A percentile compares a stretch with the other conserved stretches of the same genome.
Evolutionary conservation across 2,797 vertebrate genomes (phyloP).

Genomic region (Channallabes apus): DNA sequence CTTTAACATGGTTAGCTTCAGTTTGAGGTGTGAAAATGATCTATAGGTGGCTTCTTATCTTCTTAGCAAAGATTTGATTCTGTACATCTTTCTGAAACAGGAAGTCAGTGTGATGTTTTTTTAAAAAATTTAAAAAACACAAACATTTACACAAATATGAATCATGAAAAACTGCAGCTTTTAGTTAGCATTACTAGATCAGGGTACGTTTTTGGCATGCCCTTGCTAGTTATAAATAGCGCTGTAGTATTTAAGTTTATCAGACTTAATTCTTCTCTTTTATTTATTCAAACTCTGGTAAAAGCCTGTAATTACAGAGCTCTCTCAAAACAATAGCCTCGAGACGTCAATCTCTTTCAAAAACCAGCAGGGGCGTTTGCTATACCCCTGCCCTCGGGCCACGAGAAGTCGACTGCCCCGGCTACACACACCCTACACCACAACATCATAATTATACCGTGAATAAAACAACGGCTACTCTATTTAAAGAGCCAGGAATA

Average conservation of each 20-base stretch:
- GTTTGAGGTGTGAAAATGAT: too few species aligned
- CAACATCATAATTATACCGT: background rate
- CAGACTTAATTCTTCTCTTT: constrained; percentile 11
- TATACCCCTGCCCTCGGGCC: constrained; percentile 57
- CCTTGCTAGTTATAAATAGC: background rate
- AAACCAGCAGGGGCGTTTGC: constrained; percentile 61
- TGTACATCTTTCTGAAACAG: background rate
- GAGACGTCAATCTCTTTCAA: constrained; percentile 58
- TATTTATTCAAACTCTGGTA: constrained; percentile 47
- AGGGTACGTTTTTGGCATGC: background rate
- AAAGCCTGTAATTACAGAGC: constrained; percentile 62
- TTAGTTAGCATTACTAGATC: background rate
- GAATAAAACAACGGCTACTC: background rate
- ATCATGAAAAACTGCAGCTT: background rate
- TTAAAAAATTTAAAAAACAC: background rate
- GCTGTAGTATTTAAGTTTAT: background rate
- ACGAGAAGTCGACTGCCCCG: constrained; percentile 43
- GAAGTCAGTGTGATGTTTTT: background rate
- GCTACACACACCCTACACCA: constrained; percentile 8
- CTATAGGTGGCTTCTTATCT: background rate
- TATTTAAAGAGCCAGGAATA: background rate
- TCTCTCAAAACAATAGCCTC: constrained; percentile 5
- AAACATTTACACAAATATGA: background rate
- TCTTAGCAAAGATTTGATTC: background rate
- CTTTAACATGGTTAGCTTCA: background rate